Percentiles rank a stretch among this genome's conserved stretches.
phyloP scores from a whole-genome alignment of 2,888 invertebrate species.

The Norana najaformis region DNA sequence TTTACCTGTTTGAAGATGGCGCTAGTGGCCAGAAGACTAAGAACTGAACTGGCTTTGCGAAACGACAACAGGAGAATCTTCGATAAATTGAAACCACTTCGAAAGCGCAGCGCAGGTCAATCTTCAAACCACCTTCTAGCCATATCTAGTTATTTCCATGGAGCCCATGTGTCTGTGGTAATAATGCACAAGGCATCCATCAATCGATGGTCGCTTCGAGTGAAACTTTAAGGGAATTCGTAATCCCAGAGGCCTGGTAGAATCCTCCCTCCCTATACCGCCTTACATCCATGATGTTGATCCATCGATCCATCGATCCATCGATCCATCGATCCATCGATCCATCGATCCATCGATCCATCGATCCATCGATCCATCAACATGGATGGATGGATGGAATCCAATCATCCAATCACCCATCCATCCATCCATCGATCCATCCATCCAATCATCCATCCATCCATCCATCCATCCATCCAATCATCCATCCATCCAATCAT shows the following conservation, averaged over 20 bases:
- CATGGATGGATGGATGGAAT: too few relatives aligned
- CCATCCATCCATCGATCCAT: background rate
- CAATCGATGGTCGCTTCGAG: too few relatives aligned
- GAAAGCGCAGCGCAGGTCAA: background rate
- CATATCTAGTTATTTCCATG: background rate
- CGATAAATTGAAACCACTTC: background rate
- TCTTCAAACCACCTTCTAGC: background rate
- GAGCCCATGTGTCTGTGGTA: too few relatives aligned
- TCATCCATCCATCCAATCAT: too few relatives aligned
- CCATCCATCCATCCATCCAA: too few relatives aligned
- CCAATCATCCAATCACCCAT: too few relatives aligned
- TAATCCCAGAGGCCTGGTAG: too few relatives aligned
- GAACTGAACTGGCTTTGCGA: background rate
- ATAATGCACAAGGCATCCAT: too few relatives aligned
- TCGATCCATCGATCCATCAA: too few relatives aligned
- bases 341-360: background rate
- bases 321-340: background rate
- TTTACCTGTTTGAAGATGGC: background rate
- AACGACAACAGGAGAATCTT: background rate
- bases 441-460: too few relatives aligned
- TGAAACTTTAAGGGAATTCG: too few relatives aligned
- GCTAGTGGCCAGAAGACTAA: background rate
- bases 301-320: background rate
- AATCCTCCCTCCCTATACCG: background rate
- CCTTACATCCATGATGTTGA: background rate